Evolutionary conservation across 2,888 invertebrate genomes (phyloP).

Genomic region (Rhamphomyia laevipes): DNA sequence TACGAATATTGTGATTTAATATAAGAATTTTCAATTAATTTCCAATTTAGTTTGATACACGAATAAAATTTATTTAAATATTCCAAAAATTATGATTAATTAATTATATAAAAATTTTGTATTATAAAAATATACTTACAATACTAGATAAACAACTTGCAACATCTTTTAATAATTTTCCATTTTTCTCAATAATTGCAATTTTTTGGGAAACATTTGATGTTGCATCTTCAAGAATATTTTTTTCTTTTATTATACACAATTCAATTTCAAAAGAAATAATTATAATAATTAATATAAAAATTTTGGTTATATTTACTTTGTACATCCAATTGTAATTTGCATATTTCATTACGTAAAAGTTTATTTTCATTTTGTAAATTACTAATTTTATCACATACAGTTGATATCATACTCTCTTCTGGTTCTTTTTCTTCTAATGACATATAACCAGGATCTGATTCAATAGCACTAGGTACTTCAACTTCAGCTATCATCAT

Average conservation of each 20-base stretch:
- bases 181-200: background rate
- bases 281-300: too few relatives aligned
- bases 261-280: too few relatives aligned
- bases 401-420: constrained; percentile 1
- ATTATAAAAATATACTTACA: too few relatives aligned
- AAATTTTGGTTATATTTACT: constrained; percentile 1
- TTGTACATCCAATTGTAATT: constrained; percentile 5
- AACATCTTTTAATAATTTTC: constrained; percentile 5
- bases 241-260: too few relatives aligned
- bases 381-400: background rate
- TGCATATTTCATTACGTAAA: constrained; percentile 3
- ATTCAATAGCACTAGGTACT: background rate
- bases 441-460: constrained; percentile 7
- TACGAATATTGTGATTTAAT: too few relatives aligned
- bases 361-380: constrained; percentile 6
- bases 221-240: background rate
- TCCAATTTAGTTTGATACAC: too few relatives aligned
- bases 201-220: background rate
- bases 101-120: too few relatives aligned
- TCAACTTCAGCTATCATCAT: background rate
- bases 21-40: too few relatives aligned
- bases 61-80: too few relatives aligned
- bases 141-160: constrained; percentile 5
- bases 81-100: too few relatives aligned
- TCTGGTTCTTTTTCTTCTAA: constrained; percentile 10